Percentiles rank a stretch among this genome's conserved stretches.
These are phyloP conservation scores for Nomada fucata DNA, from an alignment of 2,888 invertebrate genomes.

Conservation along the genomic window DNA sequence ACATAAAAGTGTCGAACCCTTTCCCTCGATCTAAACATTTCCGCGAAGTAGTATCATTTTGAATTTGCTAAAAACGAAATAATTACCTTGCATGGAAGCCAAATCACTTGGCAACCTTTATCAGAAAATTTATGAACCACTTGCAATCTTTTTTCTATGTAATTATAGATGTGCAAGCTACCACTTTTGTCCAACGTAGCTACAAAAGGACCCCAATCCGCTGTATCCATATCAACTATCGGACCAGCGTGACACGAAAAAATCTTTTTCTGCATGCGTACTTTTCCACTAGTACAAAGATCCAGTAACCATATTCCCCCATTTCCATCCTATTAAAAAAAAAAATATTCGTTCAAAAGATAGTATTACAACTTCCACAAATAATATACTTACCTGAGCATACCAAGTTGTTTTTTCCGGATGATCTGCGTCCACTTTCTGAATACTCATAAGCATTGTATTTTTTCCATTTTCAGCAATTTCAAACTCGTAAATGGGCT, in stretches of 20 bases:
- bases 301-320: conserved; percentile 93
- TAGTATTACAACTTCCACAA: background rate
- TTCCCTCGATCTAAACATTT: conserved; percentile 85
- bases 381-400: conserved; percentile 88
- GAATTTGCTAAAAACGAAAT: conserved; percentile 15
- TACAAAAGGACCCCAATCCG: conserved; percentile 89
- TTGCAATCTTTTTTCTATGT: conserved; percentile 86
- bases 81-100: conserved; percentile 89
- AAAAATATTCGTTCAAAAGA: conserved; percentile 9
- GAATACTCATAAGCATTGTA: conserved; percentile 85
- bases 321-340: conserved; percentile 89
- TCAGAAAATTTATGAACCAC: conserved; percentile 87
- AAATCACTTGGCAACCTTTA: conserved; percentile 86
- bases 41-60: background rate
- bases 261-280: conserved; percentile 84
- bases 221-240: conserved; percentile 88
- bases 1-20: conserved; percentile 88
- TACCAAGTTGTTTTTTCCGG: conserved; percentile 86
- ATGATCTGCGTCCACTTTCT: conserved; percentile 84
- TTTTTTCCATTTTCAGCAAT: conserved; percentile 83
- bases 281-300: conserved; percentile 85
- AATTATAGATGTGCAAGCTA: conserved; percentile 90
- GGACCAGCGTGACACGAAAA: conserved; percentile 91
- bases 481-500: conserved; percentile 93
- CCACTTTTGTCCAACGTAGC: conserved; percentile 91